Base-by-base conservation (phyloP, 2,888 invertebrate genomes). In the Orgyia antiqua region DNA sequence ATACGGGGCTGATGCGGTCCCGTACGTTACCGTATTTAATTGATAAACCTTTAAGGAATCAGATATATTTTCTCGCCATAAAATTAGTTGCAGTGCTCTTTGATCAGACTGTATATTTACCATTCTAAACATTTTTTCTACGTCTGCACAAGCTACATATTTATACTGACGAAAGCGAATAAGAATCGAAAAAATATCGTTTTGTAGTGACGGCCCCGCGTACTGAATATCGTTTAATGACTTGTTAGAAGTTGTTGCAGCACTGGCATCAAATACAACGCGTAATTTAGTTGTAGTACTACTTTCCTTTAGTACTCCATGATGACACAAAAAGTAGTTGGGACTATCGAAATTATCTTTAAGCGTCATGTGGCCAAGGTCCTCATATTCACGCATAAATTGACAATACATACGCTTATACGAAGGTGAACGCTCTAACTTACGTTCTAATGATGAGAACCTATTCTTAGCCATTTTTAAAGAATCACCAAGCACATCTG, bases 191-290 rank as follows among this genome's bases (percentile, higher is more conserved):
- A 39, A 8, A 15, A 34, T 7, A 20, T 33, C 33, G 11, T 11
- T 12, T 6, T 40, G 33, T 18, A 37, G 11, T 6, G 32, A 4
- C 10, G 35, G 34, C 1, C 41, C 41, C 2, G 31, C 18, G 2
- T 24, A 6, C 23, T 36, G 36, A 10, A 41, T 25, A 10, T 35
- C 31, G 13, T 39, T 39, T 8, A 39, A 24, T 3, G 32, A 36
- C 13, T 27, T 27, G 3, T 21, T 24, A 4, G 31, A 15, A 8
- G 17, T 24, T 2, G 31, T 21, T 1, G 13, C 2, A 2, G 15
- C 21, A 8, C 31, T 26, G 1, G 31, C 31, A 8, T 38, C 30
- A 11, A 35, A 35, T 2, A 35, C 35, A 1, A 35, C 35, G 2
- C 31, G 15, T 7, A 35, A 10, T 18, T 38, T 38, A 1, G 31